Evolutionary conservation across 2,888 invertebrate species (phyloP).

Genomic region (Caenorhabditis japonica): DNA sequence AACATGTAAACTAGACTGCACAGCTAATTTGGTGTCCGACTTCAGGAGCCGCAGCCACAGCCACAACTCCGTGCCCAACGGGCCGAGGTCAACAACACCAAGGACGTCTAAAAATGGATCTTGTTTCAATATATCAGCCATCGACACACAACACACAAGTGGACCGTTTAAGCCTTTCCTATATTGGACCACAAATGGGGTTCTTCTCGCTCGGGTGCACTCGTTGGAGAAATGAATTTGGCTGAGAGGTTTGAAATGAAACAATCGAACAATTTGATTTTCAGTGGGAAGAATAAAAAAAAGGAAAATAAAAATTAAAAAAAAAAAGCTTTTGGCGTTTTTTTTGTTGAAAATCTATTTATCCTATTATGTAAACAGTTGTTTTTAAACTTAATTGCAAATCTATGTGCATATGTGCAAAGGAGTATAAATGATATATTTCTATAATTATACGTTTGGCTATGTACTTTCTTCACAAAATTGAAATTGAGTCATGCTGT

Average conservation of each 20-base stretch:
- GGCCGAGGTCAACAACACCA: constrained; percentile 24
- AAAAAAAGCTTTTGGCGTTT: too few species aligned
- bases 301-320: too few species aligned
- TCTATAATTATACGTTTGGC: too few species aligned
- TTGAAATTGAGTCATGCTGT: too few species aligned
- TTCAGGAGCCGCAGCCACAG: background rate
- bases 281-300: too few species aligned
- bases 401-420: too few species aligned
- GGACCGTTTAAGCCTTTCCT: constrained; percentile 34
- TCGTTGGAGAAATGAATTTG: constrained; percentile 44
- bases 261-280: constrained; percentile 33
- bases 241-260: constrained; percentile 50
- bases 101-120: constrained; percentile 37
- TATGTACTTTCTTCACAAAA: too few species aligned
- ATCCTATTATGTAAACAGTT: too few species aligned
- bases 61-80: constrained; percentile 4
- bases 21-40: constrained; percentile 9
- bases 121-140: constrained; percentile 47
- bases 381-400: too few species aligned
- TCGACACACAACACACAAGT: constrained; percentile 39
- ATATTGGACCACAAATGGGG: constrained; percentile 33
- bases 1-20: constrained; percentile 11
- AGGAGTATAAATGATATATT: too few species aligned
- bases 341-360: too few species aligned
- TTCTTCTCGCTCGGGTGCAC: constrained; percentile 32